Evolutionary conservation across 2,888 invertebrate species (phyloP), one percentile per base, ranked within the genome.

Genomic region (Folsomia candida): DNA sequence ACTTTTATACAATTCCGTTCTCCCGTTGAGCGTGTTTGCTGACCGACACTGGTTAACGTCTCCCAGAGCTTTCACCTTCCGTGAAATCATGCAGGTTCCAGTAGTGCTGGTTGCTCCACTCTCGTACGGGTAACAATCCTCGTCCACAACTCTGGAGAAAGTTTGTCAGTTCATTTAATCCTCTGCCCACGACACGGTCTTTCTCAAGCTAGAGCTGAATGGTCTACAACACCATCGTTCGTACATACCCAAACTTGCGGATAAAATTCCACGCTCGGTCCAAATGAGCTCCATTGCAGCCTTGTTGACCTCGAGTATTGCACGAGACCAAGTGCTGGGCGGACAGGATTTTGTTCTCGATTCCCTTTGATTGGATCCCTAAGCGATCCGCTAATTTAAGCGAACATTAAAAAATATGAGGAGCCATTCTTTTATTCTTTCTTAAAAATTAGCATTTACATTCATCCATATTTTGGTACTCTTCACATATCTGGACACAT

Each of bases 251-350:
- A 68, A 88, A 88, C 83, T 88, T 89, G 74, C 91, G 87, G 71
- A 94, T 87, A 83, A 88, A 97, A 83, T 90, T 89, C 97, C 97
- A 97, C 0, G 96, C 96, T 68, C 90, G 87, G 82, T 97, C 96
- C 76, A 97, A 86, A 82, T 93, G 89, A 0, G 97, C 97, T 0
- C 96, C 96, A 47, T 87, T 85, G 82, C 97, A 97, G 27, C 92
- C 93, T 74, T 86, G 87, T 80, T 93, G 92, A 57, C 89, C 88
- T 72, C 89, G 87, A 64, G 86, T 87, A 82, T 92, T 91, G 82
- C 97, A 97, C 0, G 93, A 92, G 1, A 97, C 83, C 27, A 97
- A 85, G 74, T 93, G 90, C 82, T 97, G 97, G 0, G 93, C 87
- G 67, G 95, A 92, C 47, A 97, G 85, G 37, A 86, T 83, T 4